Evolutionary conservation across 2,797 vertebrate species (phyloP).

Genomic region (Craterocephalus amniculus): DNA sequence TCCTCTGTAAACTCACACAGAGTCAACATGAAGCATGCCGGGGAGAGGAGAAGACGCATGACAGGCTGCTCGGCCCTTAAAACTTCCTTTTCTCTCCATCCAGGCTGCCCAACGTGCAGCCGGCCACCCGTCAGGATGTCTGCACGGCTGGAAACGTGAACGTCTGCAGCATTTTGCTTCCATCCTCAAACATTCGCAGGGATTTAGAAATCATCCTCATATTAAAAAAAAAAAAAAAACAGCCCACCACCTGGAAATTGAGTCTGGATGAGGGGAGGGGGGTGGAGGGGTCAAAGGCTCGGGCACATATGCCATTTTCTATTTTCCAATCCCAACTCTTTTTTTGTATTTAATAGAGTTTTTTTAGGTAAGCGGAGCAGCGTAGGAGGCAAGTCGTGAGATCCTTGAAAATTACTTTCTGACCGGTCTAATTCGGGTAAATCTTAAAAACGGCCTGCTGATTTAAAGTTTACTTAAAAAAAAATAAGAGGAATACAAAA

Average conservation of each 20-base stretch:
- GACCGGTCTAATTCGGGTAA: background rate
- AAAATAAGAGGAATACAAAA: too few species aligned
- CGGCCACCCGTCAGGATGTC: slow-evolving; percentile 36
- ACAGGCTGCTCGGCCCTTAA: slow-evolving; percentile 61
- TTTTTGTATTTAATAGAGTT: slow-evolving; percentile 48
- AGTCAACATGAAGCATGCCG: slow-evolving; percentile 45
- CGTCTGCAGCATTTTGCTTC: slow-evolving; percentile 43
- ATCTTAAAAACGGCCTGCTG: background rate
- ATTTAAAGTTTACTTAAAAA: too few species aligned
- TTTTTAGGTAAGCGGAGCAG: slow-evolving; percentile 38
- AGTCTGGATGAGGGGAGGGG: slow-evolving; percentile 40
- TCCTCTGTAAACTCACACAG: slow-evolving; percentile 37
- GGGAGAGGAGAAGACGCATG: slow-evolving; percentile 55
- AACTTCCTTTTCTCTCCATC: slow-evolving; percentile 51
- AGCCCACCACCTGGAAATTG: slow-evolving; percentile 50
- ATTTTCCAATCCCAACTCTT: slow-evolving; percentile 47
- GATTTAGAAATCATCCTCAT: slow-evolving; percentile 71
- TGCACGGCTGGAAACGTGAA: slow-evolving; percentile 19
- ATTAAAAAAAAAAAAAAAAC: slow-evolving; percentile 32
- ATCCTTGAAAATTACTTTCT: slow-evolving; percentile 28
- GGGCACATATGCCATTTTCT: slow-evolving; percentile 41
- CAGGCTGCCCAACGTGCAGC: slow-evolving; percentile 39
- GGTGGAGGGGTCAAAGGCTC: slow-evolving; percentile 42
- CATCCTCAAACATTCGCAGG: slow-evolving; percentile 42
- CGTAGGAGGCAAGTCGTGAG: background rate